These are phyloP conservation scores for Thaumatotibia leucotreta DNA, from an alignment of 1,140 invertebrate genomes.

Conservation along the genomic window DNA sequence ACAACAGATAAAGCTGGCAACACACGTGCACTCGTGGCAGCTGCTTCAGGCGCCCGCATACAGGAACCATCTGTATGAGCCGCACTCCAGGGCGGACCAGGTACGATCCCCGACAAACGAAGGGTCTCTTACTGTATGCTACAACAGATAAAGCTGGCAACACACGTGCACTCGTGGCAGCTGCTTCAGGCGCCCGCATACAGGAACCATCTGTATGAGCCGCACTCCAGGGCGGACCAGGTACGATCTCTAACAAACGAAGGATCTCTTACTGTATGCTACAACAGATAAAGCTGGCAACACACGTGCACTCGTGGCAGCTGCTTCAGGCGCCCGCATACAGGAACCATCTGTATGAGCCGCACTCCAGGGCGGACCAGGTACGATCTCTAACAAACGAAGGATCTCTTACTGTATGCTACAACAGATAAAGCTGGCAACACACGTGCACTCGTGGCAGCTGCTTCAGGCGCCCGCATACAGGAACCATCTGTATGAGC, in stretches of 20 bases:
- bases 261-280: too few relatives aligned
- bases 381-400: conserved; percentile 81
- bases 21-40: too few relatives aligned
- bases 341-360: conserved; percentile 90
- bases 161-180: conserved; percentile 92
- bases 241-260: conserved; percentile 81
- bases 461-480: conserved; percentile 88
- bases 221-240: conserved; percentile 36
- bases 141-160: conserved; percentile 81
- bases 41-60: conserved; percentile 87
- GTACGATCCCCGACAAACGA: conserved; percentile 80
- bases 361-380: conserved; percentile 36
- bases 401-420: too few relatives aligned
- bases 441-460: conserved; percentile 92
- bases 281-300: conserved; percentile 81
- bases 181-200: conserved; percentile 88
- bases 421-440: conserved; percentile 81
- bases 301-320: conserved; percentile 92
- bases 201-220: conserved; percentile 90
- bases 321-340: conserved; percentile 88
- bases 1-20: too few relatives aligned
- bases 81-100: conserved; percentile 36
- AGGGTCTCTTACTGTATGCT: too few relatives aligned
- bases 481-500: conserved; percentile 90
- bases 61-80: conserved; percentile 90